Evolutionary conservation across 37 sponge, comb jelly and placozoan genomes (phyloP), one percentile per base, ranked within the genome.

Genomic region (Crambe crambe): DNA sequence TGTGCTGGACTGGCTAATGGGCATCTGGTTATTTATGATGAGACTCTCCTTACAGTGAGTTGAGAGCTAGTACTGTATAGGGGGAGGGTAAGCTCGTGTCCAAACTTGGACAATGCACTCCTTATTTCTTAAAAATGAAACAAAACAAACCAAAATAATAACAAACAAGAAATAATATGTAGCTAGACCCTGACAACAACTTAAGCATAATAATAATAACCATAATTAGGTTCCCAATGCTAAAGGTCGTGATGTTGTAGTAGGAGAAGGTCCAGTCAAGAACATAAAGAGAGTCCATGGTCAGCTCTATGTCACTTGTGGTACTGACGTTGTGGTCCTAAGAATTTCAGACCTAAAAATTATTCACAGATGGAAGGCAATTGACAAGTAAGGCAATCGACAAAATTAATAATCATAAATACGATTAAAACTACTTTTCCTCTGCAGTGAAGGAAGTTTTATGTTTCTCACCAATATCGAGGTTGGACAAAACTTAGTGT

Each of bases 1-100:
- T 91, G 83, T 86, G 87, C 84, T 37, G 92, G 92, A 32, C 79
- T 91, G 26, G 87, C 83, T 31, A 78, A 74, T 79, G 92, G 92
- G 1, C 6, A 42, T 6, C 36, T 91, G 35, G 84, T 72, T 20
- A n/a, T 76, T 27, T 91, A 56, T 73, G 72, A 81, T 41, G 63
- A 74, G 31, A 54, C 26, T 43, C 20, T 35, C 30, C 40, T 91
- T 30, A 68, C 72, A 37, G 84, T 82, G 31, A 35, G 58, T 66
- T 62, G 6, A 62, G 15, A n/a, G 15, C 8, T 62, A 27, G n/a
- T 62, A 62, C 15, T 27, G 15, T n/a, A n/a, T n/a, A n/a, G n/a
- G n/a, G n/a, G n/a, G n/a, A n/a, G n/a, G n/a, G n/a, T n/a, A n/a
- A n/a, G n/a, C n/a, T n/a, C n/a, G n/a, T n/a, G n/a, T n/a, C n/a